Evolutionary conservation across 2,113 vertebrate species (phyloP).

Genomic region (Elgaria multicarinata): DNA sequence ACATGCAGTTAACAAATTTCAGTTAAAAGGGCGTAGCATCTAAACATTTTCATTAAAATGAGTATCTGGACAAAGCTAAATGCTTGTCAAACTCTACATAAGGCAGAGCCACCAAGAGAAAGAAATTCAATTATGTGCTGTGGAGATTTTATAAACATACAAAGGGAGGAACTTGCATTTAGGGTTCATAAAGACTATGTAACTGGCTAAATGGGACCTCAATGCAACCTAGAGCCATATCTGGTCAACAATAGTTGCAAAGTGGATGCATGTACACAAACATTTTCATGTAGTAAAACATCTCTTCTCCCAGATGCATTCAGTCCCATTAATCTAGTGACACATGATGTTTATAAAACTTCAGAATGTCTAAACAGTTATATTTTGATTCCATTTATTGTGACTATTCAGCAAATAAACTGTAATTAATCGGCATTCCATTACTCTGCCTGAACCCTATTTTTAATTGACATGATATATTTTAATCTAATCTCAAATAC

Average conservation of each 20-base stretch:
- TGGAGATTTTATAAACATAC: conserved; percentile 12
- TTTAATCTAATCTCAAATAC: conserved; percentile 48
- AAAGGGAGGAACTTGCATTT: conserved; percentile 3
- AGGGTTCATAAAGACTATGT: conserved; percentile 10
- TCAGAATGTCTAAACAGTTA: conserved; percentile 56
- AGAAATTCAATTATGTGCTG: neutral
- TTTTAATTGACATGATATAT: conserved; percentile 12
- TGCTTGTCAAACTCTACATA: neutral
- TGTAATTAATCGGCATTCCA: conserved; percentile 44
- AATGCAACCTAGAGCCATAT: conserved; percentile 16
- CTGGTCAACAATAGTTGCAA: conserved; percentile 6
- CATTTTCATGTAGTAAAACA: conserved; percentile 16
- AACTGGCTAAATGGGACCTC: conserved; percentile 4
- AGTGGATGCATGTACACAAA: neutral
- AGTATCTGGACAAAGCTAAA: neutral
- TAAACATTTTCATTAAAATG: neutral
- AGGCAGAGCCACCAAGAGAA: neutral
- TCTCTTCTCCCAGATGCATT: conserved; percentile 24
- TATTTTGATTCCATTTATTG: conserved; percentile 65
- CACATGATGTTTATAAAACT: conserved; percentile 40
- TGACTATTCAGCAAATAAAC: conserved; percentile 63
- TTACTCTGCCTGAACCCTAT: conserved; percentile 42
- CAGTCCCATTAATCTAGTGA: conserved; percentile 56
- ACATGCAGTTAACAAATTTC: conserved; percentile 1
- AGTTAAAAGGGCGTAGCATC: neutral